Evolutionary conservation across 2,113 vertebrate species (phyloP).

Genomic region (Microtus pennsylvanicus): DNA sequence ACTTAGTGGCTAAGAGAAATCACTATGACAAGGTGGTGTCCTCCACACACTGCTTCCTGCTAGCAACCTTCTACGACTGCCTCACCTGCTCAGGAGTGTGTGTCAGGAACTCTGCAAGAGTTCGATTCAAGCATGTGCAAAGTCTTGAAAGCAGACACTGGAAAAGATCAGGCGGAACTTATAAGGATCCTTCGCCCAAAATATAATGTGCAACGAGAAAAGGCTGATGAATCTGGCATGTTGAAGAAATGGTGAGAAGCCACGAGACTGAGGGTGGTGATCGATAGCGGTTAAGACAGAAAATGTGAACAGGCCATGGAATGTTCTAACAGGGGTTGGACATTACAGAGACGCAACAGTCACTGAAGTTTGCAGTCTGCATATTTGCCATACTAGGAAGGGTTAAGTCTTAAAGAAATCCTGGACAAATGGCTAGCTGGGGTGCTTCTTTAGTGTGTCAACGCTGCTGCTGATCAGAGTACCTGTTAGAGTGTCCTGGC

Average conservation of each 20-base stretch:
- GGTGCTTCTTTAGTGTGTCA: too few species aligned
- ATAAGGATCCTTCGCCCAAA: neutral
- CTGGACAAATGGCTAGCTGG: neutral
- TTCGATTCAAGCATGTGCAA: neutral
- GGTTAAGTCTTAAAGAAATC: neutral
- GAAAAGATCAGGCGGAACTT: neutral
- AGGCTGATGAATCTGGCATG: neutral
- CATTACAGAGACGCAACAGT: neutral
- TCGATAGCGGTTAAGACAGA: neutral
- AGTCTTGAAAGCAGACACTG: slow-evolving; percentile 16
- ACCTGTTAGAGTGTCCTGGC: neutral
- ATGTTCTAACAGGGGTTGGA: neutral
- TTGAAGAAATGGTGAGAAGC: neutral
- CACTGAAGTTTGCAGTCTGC: slow-evolving; percentile 11
- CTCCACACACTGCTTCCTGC: neutral
- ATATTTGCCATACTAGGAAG: neutral
- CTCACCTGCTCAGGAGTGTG: slow-evolving; percentile 4
- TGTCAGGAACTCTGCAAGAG: neutral
- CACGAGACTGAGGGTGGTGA: neutral
- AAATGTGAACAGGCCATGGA: neutral
- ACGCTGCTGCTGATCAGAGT: neutral
- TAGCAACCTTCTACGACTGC: neutral
- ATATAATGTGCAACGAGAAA: neutral
- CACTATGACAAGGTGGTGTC: neutral
- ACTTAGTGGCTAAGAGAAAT: neutral